phyloP scores from a whole-genome alignment of 1,140 invertebrate species.

The Diorhabda elongata region DNA sequence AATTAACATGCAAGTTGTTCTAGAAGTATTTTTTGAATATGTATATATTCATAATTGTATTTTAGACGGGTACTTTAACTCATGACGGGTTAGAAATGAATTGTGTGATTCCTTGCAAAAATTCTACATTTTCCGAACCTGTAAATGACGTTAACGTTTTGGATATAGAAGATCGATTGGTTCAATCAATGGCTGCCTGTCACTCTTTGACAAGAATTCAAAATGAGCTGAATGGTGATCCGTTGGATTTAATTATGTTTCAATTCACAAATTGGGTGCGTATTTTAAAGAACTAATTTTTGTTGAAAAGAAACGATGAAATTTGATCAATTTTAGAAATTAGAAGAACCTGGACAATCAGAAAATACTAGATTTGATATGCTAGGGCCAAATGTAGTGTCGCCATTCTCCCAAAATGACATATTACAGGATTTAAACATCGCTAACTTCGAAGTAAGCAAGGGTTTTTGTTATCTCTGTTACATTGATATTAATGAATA shows the following conservation, averaged over 20 bases:
- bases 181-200: slow-evolving; percentile 70
- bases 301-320: slow-evolving; percentile 1
- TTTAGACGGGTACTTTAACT: slow-evolving; percentile 85
- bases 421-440: slow-evolving; percentile 23
- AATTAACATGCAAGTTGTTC: too few relatives aligned
- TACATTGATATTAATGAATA: too few relatives aligned
- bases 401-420: slow-evolving; percentile 48
- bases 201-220: slow-evolving; percentile 80
- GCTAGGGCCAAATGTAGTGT: slow-evolving; percentile 80
- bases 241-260: slow-evolving; percentile 85
- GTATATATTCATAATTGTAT: slow-evolving; percentile 9
- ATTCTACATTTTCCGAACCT: slow-evolving; percentile 57
- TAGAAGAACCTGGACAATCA: slow-evolving; percentile 84
- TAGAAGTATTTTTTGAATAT: not conserved
- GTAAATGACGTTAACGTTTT: slow-evolving; percentile 53
- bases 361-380: slow-evolving; percentile 85
- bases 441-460: not conserved
- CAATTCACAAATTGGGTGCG: slow-evolving; percentile 75
- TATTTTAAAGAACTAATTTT: slow-evolving; percentile 1
- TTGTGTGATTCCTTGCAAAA: slow-evolving; percentile 68
- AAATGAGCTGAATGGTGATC: slow-evolving; percentile 72
- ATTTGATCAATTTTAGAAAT: slow-evolving; percentile 46
- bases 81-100: slow-evolving; percentile 93
- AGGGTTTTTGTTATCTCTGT: too few relatives aligned
- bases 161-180: slow-evolving; percentile 50